Base-by-base conservation (phyloP, 2,797 vertebrate genomes). In the Protosalanx chinensis region DNA sequence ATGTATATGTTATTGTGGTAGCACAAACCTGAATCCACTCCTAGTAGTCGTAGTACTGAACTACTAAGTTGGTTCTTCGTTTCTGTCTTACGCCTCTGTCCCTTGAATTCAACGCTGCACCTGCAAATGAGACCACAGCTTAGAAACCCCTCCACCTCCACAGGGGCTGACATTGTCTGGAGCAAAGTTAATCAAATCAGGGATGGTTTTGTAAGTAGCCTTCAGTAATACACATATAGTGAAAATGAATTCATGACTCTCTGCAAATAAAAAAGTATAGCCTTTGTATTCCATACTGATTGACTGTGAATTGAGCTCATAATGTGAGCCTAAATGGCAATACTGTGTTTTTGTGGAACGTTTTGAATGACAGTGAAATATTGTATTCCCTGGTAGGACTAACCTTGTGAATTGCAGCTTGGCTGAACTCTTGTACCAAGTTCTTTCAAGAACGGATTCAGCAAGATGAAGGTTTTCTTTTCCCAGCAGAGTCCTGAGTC, bases 1-100 rank as follows among this genome's bases (percentile, higher is more conserved):
- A 27, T 23, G n/a, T 41, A 23, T n/a, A 18, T 4, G 29, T 18
- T 16, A 37, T 30, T 56, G 65, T 63, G 23, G 4, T 46, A 10
- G 37, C 37, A 41, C 80, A 58, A 58, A 86, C 84, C 81, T 67
- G 67, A 41, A 5, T 72, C 57, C 1, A 72, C 66, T 51, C 79
- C 81, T 20, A 87, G 72, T 15, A 87, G 76, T 8, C 68, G 30
- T 60, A 87, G 75, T 64, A 87, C 69, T 20, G 77, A 64, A 23
- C 12, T 10, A 59, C 81, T 73, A 23, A 87, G 80, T 62, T 74
- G 37, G 29, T 60, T 68, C 6, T 16, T 65, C 16, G 78, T 77
- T 6, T 20, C 65, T 59, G 69, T 86, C 71, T 80, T 87, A 30
- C 0, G 32, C 16, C 0, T 32, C 56, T 70, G 30, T 4, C 64